Evolutionary conservation across 1,140 invertebrate genomes (phyloP).

Genomic region (Saccostrea cuccullata): DNA sequence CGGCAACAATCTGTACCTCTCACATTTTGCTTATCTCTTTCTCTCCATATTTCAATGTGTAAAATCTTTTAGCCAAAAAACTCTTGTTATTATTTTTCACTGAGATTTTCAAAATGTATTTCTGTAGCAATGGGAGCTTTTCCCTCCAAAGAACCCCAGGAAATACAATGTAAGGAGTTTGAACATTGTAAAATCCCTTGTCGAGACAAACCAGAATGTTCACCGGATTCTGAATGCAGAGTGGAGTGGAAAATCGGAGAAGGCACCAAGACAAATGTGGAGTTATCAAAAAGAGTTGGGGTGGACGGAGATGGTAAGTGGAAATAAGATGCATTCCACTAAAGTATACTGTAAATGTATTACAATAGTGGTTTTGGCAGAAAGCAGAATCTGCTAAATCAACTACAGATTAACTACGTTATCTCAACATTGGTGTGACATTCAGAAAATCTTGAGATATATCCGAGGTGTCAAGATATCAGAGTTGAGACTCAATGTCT

Average conservation of each 20-base stretch:
- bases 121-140: constrained; percentile 3
- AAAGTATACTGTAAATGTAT: background rate
- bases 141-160: background rate
- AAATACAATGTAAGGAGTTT: background rate
- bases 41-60: too few relatives aligned
- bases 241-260: constrained; percentile 37
- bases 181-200: background rate
- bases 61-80: too few relatives aligned
- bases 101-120: background rate
- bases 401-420: too few relatives aligned
- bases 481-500: too few relatives aligned
- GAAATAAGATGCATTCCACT: background rate
- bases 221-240: background rate
- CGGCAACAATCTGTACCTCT: too few relatives aligned
- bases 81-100: too few relatives aligned
- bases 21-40: too few relatives aligned
- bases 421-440: too few relatives aligned
- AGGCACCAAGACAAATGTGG: constrained; percentile 18
- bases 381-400: too few relatives aligned
- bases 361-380: too few relatives aligned
- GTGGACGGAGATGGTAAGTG: constrained; percentile 19
- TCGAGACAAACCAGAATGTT: background rate
- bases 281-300: background rate
- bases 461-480: too few relatives aligned
- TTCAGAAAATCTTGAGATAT: too few relatives aligned